Evolutionary conservation across 2,888 invertebrate species (phyloP).

Genomic region (Brenthis hecate): DNA sequence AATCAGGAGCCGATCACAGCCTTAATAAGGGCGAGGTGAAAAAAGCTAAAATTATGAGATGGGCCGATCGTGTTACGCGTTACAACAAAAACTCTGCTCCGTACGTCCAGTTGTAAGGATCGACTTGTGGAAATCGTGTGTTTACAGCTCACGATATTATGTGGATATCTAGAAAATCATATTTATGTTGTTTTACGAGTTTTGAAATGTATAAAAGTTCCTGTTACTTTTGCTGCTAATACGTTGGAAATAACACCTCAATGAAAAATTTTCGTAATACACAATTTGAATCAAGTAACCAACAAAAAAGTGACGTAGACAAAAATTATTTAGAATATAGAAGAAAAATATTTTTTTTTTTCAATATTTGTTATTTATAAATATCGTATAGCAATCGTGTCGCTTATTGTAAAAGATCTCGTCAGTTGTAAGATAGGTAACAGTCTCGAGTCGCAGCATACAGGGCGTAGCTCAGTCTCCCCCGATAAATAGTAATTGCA

Average conservation of each 20-base stretch:
- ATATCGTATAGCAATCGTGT: conserved; percentile 34
- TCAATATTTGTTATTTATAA: neutral
- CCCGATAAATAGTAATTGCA: conserved; percentile 48
- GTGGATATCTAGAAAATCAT: conserved; percentile 1
- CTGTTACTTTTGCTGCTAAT: too few species aligned
- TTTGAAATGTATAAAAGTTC: too few species aligned
- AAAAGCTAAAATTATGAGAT: conserved; percentile 76
- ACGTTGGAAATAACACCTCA: too few species aligned
- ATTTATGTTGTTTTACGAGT: neutral
- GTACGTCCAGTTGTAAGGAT: conserved; percentile 56
- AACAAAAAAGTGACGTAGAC: neutral
- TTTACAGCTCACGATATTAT: conserved; percentile 36
- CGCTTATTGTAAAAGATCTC: conserved; percentile 40
- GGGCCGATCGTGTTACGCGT: conserved; percentile 75
- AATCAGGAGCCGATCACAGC: conserved; percentile 54
- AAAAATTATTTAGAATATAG: neutral
- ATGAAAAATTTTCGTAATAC: too few species aligned
- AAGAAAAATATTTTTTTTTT: neutral
- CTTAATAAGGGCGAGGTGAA: conserved; percentile 65
- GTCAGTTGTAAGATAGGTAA: conserved; percentile 58
- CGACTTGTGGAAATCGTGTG: conserved; percentile 44
- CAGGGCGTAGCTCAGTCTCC: conserved; percentile 69
- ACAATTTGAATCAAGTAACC: too few species aligned
- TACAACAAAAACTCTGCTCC: conserved; percentile 60
- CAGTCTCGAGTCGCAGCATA: conserved; percentile 49